Conservation (phyloP, 2,113 vertebrate genomes). For the Trematomus loennbergii region DNA sequence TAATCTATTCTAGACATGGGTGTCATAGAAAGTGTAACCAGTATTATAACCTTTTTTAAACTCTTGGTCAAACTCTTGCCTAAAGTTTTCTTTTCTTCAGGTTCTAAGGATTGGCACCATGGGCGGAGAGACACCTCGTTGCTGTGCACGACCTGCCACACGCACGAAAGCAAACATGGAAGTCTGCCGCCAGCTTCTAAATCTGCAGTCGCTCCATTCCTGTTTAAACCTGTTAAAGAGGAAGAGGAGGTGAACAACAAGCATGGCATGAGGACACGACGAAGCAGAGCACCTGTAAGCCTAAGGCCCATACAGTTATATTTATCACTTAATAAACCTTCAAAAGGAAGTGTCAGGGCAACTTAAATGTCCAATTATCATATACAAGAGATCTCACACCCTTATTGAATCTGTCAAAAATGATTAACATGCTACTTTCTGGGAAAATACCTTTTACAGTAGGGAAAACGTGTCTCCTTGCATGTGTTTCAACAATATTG, state of each 20-base stretch:
- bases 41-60: neutral
- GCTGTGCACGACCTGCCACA: constrained; percentile 92
- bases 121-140: constrained; percentile 92
- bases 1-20: no score
- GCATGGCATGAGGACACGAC: constrained; percentile 98
- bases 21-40: neutral
- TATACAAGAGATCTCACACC: neutral
- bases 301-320: constrained; percentile 7
- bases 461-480: neutral
- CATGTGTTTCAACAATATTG: constrained; percentile 5
- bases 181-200: constrained; percentile 93
- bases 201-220: constrained; percentile 91
- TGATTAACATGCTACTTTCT: neutral
- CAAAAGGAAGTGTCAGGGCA: neutral
- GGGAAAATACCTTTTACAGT: neutral
- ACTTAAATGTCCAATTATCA: neutral
- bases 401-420: neutral
- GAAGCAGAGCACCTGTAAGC: constrained; percentile 94
- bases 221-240: constrained; percentile 99
- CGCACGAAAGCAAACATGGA: constrained; percentile 96
- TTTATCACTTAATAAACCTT: neutral
- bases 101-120: constrained; percentile 98
- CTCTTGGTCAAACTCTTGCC: neutral
- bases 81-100: constrained; percentile 71
- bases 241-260: constrained; percentile 95